Base-by-base conservation (phyloP, 2,113 vertebrate genomes). In the Antechinus flavipes region DNA sequence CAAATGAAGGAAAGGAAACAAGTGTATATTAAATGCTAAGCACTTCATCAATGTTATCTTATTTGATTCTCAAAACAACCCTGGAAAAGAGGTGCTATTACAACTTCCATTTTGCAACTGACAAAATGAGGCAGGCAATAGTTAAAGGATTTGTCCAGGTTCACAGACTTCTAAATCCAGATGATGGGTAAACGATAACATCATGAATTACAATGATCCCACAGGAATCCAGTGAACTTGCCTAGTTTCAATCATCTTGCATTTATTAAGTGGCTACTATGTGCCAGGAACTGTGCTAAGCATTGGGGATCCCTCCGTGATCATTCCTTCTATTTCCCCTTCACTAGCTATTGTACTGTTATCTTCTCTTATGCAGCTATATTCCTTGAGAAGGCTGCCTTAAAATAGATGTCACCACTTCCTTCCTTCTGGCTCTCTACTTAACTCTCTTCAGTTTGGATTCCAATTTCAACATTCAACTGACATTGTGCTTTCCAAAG, bases 121-220 rank as follows among this genome's bases (percentile, higher is more conserved):
- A 84, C 7, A 19, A 84, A 84, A 84, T 84, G n/a, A 42, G n/a
- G n/a, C 6, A 84, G n/a, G 19, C 7, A 42, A 7, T 14, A 35
- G 35, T 76, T 84, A 42, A 42, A 19, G 42, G 68, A 58, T 58
- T 58, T 84, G n/a, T 35, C n/a, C n/a, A 42, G n/a, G n/a, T 19
- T 42, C 68, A 84, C 16, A 42, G n/a, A 42, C 7, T 84, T 84
- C 35, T 84, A 42, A n/a, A 84, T n/a, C 2, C 68, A 90, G 5
- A 23, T 23, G n/a, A 91, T 26, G 90, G 8, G 7, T 47, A 84
- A 27, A 0, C 0, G 2, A 2, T 46, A 14, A 6, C 11, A 24
- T 89, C 27, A 0, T 12, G 42, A 95, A 93, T 55, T 55, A 50
- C 97, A 96, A 84, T 97, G 2, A 0, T 3, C 30, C 68, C 49